Evolutionary conservation across 2,797 vertebrate species (phyloP), one percentile per base, ranked within the genome.

Genomic region (Phoxinus dragarum): DNA sequence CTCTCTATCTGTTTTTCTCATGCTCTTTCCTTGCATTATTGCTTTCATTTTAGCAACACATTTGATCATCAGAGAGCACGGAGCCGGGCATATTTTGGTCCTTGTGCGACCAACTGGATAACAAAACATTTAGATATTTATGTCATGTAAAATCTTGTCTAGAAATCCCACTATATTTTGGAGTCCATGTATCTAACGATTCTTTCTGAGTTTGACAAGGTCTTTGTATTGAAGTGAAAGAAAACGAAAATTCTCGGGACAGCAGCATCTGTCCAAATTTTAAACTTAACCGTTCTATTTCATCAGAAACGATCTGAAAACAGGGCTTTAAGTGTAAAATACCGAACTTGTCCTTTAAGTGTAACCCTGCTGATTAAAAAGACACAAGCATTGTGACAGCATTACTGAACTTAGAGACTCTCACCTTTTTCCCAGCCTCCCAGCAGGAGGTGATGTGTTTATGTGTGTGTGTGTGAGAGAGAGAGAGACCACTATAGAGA

Each of bases 331-430:
- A 27, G 27, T 27, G 27, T 27, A 27, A 27, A 27, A 27, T 27
- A 27, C 27, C 27, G 27, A 27, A 27, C 27, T 27, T 27, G 27
- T 27, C 27, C 27, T 27, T 27, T 83, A 86, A 85, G 72, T 84
- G 78, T 77, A 82, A 87, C 69, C 83, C 87, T 89, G 84, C 81
- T 88, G 86, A 88, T 89, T 88, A 89, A 90, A 69, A 86, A 87
- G 91, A 82, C 80, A 90, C 84, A 91, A 94, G 87, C 81, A 91
- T 92, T 90, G 89, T 88, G 81, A 90, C 81, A 87, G 80, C 84
- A 90, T 91, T 90, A 92, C 85, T 86, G 84, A 87, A 74, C 76
- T 86, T 72, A 66, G 88, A 93, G 89, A 67, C 79, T 73, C 88
- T 92, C 90, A 92, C 89, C 90, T 93, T 92, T 86, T 87, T 87